Evolutionary conservation across 2,113 vertebrate species (phyloP), one percentile per base, ranked within the genome.

Genomic region (Vidua chalybeata): DNA sequence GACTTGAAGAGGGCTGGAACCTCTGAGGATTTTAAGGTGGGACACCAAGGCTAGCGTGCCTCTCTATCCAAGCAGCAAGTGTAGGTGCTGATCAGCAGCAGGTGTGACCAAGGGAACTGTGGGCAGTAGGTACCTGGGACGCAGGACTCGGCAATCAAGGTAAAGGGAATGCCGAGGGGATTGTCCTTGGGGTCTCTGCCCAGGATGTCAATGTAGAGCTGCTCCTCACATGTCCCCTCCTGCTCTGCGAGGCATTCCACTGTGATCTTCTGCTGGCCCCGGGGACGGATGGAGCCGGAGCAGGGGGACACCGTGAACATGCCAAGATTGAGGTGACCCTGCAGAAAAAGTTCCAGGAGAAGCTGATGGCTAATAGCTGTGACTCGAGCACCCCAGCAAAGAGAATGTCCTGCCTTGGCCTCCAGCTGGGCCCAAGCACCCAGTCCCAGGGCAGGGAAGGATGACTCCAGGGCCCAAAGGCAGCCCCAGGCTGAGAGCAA

Each of bases 161-260:
- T 96, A 55, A 99, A 99, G 1, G 97, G 98, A 76, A 99, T 98
- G 33, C 99, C 99, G 0, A 87, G 94, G 7, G 99, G 98, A 9
- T 98, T 97, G 87, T 99, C 98, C 31, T 37, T 71, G 19, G 98
- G 98, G 91, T 99, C 97, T 72, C 99, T 98, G 90, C 98, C 98
- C 1, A 89, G 96, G 93, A 99, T 97, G 49, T 99, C 98, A 3
- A 99, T 97, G 15, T 92, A 92, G 61, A 99, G 64, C 33, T 90
- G 87, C 95, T 99, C 98, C 78, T 98, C 97, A 76, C 97, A 98
- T 5, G 6, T 93, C 28, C 99, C 99, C 46, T 97, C 64, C 9
- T 98, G 95, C n/a, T 98, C 98, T 35, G 98, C 98, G 3, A 84
- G 16, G 72, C 99, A 99, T 10, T 99, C 98, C 84, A 99, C 98